Evolutionary conservation across 2,113 vertebrate genomes (phyloP).

Genomic region (Lanius collurio): DNA sequence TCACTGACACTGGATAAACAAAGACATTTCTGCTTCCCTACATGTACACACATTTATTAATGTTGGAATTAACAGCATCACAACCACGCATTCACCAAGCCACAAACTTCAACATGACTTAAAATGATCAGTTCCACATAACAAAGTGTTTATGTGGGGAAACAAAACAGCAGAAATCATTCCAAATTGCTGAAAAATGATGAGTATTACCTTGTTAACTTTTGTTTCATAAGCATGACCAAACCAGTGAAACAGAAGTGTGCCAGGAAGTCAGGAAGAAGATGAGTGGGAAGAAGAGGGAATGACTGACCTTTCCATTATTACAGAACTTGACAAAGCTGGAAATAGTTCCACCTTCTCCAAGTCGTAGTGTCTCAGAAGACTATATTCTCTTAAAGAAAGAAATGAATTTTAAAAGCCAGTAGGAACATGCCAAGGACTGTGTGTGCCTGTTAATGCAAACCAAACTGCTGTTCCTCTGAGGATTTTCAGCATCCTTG

Average conservation of each 20-base stretch:
- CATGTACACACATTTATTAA: background rate
- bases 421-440: background rate
- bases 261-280: background rate
- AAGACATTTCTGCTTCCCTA: background rate
- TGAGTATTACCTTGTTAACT: background rate
- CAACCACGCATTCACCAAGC: background rate
- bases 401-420: background rate
- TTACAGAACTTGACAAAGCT: background rate
- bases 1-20: background rate
- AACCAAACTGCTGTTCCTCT: background rate
- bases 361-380: background rate
- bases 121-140: background rate
- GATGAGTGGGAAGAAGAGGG: background rate
- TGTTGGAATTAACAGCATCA: background rate
- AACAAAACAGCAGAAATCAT: background rate
- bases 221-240: background rate
- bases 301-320: background rate
- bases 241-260: background rate
- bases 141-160: background rate
- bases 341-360: background rate
- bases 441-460: background rate
- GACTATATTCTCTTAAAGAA: background rate
- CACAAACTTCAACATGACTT: background rate
- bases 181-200: background rate
- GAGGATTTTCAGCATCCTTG: background rate